A percentile compares a stretch with the other conserved stretches of the same genome.
phyloP scores from a whole-genome alignment of 2,797 vertebrate species.

The Cygnus olor region DNA sequence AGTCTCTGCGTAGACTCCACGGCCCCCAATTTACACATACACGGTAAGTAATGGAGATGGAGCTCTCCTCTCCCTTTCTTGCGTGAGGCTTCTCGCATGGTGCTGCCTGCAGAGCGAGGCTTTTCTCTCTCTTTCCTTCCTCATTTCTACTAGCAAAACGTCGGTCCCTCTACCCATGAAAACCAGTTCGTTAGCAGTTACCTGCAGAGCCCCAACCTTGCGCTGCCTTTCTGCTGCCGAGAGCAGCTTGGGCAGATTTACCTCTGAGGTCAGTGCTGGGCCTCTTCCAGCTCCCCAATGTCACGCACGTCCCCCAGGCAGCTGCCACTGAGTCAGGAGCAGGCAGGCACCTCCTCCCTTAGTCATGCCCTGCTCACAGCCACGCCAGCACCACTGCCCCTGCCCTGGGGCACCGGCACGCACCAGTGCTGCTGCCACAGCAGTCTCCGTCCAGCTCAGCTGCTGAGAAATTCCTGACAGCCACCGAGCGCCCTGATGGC shows the following conservation, averaged over 20 bases:
- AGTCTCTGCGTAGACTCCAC: neutral
- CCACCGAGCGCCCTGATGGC: neutral
- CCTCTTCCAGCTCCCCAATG: neutral
- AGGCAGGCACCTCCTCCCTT: conserved; percentile 52
- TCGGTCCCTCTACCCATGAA: neutral
- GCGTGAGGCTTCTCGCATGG: neutral
- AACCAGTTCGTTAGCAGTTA: neutral
- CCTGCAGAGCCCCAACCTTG: neutral
- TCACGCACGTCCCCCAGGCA: neutral
- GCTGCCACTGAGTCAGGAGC: neutral
- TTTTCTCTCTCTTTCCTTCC: neutral
- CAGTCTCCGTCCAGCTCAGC: neutral
- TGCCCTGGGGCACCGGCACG: accelerated
- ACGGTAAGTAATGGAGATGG: neutral
- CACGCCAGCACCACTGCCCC: neutral
- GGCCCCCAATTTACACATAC: neutral
- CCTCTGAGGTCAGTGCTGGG: conserved; percentile 10
- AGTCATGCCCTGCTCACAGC: neutral
- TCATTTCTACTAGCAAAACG: neutral
- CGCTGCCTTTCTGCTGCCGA: accelerated
- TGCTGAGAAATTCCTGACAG: neutral
- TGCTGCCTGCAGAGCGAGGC: neutral
- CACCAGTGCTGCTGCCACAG: neutral
- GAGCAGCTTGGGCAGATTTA: accelerated
- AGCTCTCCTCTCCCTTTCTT: neutral